These are phyloP conservation scores for Agrotis ipsilon DNA, from an alignment of 2,888 invertebrate genomes.

Conservation along the genomic window DNA sequence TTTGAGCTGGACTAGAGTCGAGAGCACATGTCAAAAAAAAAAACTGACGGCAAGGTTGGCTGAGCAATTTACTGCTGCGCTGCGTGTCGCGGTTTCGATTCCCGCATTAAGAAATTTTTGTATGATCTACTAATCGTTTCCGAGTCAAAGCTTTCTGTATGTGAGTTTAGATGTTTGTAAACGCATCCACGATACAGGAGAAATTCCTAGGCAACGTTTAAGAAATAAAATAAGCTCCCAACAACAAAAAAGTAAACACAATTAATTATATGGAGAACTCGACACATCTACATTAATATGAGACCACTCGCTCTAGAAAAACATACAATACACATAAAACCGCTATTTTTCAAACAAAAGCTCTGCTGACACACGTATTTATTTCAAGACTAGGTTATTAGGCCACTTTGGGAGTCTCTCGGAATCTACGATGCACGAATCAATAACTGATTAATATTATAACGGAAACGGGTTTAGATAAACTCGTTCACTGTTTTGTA, in stretches of 20 bases:
- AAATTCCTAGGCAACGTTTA: too few relatives aligned
- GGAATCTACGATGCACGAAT: conserved; percentile 34
- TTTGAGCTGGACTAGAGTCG: too few relatives aligned
- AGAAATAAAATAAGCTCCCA: not conserved
- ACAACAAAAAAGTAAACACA: not conserved
- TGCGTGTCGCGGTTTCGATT: too few relatives aligned
- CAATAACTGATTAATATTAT: conserved; percentile 55
- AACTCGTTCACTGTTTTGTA: conserved; percentile 10
- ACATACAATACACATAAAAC: not conserved
- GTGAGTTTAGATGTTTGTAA: too few relatives aligned
- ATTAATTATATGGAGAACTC: not conserved
- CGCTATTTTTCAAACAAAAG: conserved; percentile 6
- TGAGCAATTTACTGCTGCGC: too few relatives aligned
- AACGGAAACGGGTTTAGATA: conserved; percentile 38
- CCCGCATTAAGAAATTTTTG: too few relatives aligned
- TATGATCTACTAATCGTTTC: too few relatives aligned
- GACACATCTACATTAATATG: not conserved
- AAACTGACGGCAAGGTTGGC: too few relatives aligned
- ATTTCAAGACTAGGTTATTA: conserved; percentile 43
- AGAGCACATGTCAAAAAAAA: too few relatives aligned
- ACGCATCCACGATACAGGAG: too few relatives aligned
- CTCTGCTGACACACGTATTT: conserved; percentile 12
- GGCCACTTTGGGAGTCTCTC: conserved; percentile 19
- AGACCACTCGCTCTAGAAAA: conserved; percentile 4
- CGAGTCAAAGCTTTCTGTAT: too few relatives aligned